Evolutionary conservation across 1,140 invertebrate genomes (phyloP).

Genomic region (Antheraea mylitta): DNA sequence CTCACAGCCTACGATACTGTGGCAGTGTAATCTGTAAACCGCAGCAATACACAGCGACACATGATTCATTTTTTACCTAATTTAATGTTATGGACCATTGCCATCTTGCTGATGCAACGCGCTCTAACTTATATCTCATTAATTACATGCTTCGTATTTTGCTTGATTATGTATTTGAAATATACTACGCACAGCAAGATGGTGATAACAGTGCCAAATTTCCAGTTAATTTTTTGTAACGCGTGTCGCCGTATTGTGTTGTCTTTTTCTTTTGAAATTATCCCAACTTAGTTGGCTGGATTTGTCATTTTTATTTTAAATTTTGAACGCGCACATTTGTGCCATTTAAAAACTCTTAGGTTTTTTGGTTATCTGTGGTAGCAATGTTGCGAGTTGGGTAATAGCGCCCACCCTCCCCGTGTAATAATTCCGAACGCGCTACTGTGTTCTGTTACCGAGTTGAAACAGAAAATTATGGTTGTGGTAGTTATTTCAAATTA

Average conservation of each 20-base stretch:
- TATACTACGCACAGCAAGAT: slow-evolving; percentile 34
- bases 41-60: slow-evolving; percentile 23
- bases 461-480: slow-evolving; percentile 69
- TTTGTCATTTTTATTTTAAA: slow-evolving; percentile 42
- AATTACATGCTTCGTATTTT: slow-evolving; percentile 4
- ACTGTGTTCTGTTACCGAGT: slow-evolving; percentile 61
- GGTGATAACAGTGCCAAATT: slow-evolving; percentile 43
- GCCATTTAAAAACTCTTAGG: slow-evolving; percentile 25
- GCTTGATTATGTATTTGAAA: neutral
- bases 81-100: slow-evolving; percentile 32
- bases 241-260: slow-evolving; percentile 57
- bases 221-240: slow-evolving; percentile 18
- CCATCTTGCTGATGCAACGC: slow-evolving; percentile 37
- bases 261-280: slow-evolving; percentile 48
- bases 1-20: slow-evolving; percentile 98
- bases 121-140: slow-evolving; percentile 1
- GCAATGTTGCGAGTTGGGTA: slow-evolving; percentile 33
- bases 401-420: slow-evolving; percentile 26
- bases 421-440: slow-evolving; percentile 38
- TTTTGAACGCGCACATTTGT: slow-evolving; percentile 39
- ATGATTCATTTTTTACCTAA: slow-evolving; percentile 17
- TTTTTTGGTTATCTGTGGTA: slow-evolving; percentile 27
- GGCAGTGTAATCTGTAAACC: slow-evolving; percentile 95
- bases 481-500: slow-evolving; percentile 76
- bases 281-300: slow-evolving; percentile 67